Evolutionary conservation across 2,888 invertebrate genomes (phyloP).

Genomic region (Lissonota sp.): DNA sequence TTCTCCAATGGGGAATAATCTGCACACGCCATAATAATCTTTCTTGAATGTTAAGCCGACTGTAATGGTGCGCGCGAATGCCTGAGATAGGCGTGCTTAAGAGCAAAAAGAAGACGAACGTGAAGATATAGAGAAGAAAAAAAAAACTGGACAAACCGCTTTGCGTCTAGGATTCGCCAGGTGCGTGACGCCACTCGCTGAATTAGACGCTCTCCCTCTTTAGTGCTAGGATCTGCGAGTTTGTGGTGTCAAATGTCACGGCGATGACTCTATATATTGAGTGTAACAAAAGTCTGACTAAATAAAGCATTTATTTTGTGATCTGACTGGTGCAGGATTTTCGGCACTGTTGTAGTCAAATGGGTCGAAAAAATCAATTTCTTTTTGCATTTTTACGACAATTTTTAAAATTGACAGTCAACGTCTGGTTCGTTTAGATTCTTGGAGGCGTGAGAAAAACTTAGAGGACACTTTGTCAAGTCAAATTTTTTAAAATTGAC

Average conservation of each 20-base stretch:
- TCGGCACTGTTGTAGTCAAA: too few species aligned
- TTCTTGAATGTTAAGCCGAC: slow-evolving; percentile 39
- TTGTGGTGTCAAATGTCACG: slow-evolving; percentile 68
- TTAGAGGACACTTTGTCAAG: too few species aligned
- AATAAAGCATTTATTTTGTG: background rate
- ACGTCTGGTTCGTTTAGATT: too few species aligned
- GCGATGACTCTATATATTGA: slow-evolving; percentile 40
- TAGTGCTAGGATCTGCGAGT: background rate
- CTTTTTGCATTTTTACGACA: too few species aligned
- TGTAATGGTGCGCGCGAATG: slow-evolving; percentile 36
- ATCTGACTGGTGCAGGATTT: too few species aligned
- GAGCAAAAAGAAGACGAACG: slow-evolving; percentile 7
- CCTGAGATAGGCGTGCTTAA: slow-evolving; percentile 37
- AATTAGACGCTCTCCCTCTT: slow-evolving; percentile 46
- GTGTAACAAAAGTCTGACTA: slow-evolving; percentile 37
- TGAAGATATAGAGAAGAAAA: background rate
- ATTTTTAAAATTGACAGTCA: too few species aligned
- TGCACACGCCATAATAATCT: slow-evolving; percentile 25
- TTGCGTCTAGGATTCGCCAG: slow-evolving; percentile 59
- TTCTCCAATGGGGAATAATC: slow-evolving; percentile 45
- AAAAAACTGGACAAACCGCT: slow-evolving; percentile 66
- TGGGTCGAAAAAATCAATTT: too few species aligned
- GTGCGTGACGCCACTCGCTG: slow-evolving; percentile 64
- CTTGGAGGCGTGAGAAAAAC: too few species aligned
- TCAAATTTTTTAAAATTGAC: too few species aligned